Evolutionary conservation across 2,888 invertebrate species (phyloP).

Genomic region (Gari tellinella): DNA sequence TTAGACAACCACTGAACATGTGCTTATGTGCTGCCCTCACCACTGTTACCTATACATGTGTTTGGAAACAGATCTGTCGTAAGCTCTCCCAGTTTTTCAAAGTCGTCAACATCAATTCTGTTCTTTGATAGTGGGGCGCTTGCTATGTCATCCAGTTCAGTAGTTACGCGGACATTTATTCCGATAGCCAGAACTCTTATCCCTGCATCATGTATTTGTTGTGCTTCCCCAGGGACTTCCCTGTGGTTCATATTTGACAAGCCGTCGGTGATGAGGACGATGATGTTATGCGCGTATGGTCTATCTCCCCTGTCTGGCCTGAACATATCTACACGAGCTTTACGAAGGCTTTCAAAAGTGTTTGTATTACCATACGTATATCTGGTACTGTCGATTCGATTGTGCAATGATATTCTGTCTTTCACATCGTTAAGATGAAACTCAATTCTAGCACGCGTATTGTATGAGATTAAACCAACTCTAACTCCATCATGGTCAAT

Average conservation of each 20-base stretch:
- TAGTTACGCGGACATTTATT: conserved; percentile 57
- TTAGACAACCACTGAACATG: not conserved
- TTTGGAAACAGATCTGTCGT: conserved; percentile 42
- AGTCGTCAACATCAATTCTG: conserved; percentile 59
- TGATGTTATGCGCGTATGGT: conserved; percentile 66
- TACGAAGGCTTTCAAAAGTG: conserved; percentile 70
- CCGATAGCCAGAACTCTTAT: conserved; percentile 69
- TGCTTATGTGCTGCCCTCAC: not conserved
- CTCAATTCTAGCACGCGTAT: conserved; percentile 61
- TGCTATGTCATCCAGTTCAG: conserved; percentile 65
- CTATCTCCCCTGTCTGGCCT: conserved; percentile 70
- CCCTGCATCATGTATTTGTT: conserved; percentile 36
- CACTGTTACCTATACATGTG: conserved; percentile 44
- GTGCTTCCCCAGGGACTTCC: conserved; percentile 61
- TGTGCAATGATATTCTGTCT: conserved; percentile 54
- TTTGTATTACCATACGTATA: conserved; percentile 72
- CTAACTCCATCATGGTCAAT: conserved; percentile 56
- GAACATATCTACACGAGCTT: conserved; percentile 68
- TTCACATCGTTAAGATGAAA: conserved; percentile 70
- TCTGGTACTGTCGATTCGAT: conserved; percentile 56
- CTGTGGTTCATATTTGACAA: conserved; percentile 72
- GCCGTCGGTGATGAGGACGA: conserved; percentile 74
- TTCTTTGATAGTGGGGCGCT: conserved; percentile 59
- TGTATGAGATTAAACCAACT: conserved; percentile 70
- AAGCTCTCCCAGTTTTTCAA: conserved; percentile 55